Evolutionary conservation across 2,797 vertebrate genomes (phyloP).

Genomic region (Cheirogaleus major): DNA sequence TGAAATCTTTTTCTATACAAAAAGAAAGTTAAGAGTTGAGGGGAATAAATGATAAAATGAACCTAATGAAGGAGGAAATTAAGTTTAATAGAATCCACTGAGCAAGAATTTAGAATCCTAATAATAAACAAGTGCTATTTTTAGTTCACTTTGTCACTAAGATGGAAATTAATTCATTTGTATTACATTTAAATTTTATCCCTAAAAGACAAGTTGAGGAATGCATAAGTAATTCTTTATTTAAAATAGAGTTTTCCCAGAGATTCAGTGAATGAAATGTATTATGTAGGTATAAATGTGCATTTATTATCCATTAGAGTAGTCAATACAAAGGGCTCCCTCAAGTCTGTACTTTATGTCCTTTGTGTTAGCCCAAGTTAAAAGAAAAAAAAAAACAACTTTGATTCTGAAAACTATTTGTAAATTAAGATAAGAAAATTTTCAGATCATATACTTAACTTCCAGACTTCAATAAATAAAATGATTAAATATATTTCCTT

Average conservation of each 20-base stretch:
- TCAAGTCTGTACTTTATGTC: background rate
- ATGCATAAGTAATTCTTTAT: background rate
- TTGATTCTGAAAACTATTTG: background rate
- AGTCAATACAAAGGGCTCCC: background rate
- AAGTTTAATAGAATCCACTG: background rate
- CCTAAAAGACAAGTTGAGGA: background rate
- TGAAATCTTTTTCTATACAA: background rate
- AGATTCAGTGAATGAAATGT: background rate
- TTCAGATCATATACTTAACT: background rate
- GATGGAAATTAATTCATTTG: background rate
- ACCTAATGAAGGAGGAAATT: background rate
- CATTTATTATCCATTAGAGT: background rate
- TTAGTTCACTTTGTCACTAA: background rate
- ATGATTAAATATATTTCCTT: background rate
- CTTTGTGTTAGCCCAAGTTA: background rate
- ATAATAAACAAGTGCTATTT: background rate
- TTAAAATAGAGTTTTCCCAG: slow-evolving; percentile 9
- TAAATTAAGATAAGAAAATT: slow-evolving; percentile 3
- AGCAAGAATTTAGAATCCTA: background rate
- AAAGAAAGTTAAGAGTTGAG: background rate
- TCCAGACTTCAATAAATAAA: background rate
- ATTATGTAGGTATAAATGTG: background rate
- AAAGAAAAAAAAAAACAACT: background rate
- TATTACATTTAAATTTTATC: background rate
- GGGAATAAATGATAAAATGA: background rate